Evolutionary conservation across 2,888 invertebrate genomes (phyloP).

Genomic region (Thumatha senex): DNA sequence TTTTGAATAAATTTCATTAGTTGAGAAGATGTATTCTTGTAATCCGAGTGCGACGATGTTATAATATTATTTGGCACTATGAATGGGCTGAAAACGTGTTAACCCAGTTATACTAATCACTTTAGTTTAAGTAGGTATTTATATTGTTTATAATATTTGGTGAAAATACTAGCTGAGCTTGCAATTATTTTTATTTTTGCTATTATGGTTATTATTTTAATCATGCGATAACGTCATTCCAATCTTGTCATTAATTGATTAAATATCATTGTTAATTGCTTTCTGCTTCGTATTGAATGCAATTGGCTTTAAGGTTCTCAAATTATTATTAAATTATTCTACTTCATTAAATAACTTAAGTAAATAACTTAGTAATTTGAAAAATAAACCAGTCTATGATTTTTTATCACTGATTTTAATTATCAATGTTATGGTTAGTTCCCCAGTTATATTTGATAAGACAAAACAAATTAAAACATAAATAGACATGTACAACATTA

Average conservation of each 20-base stretch:
- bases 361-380: neutral
- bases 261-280: conserved; percentile 26
- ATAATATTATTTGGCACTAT: conserved; percentile 29
- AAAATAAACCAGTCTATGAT: conserved; percentile 33
- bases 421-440: conserved; percentile 54
- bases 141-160: neutral
- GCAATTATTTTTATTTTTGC: conserved; percentile 9
- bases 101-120: conserved; percentile 34
- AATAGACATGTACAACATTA: conserved; percentile 62
- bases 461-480: conserved; percentile 43
- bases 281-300: conserved; percentile 23
- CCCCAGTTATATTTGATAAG: conserved; percentile 42
- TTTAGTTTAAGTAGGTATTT: conserved; percentile 14
- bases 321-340: neutral
- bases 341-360: no score
- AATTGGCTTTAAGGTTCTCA: neutral
- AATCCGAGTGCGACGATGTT: conserved; percentile 13
- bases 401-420: conserved; percentile 29
- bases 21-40: conserved; percentile 3
- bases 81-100: conserved; percentile 18
- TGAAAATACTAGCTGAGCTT: conserved; percentile 9
- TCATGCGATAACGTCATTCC: conserved; percentile 53
- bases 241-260: conserved; percentile 24
- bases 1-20: neutral
- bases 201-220: conserved; percentile 16